These are phyloP conservation scores for Cosmia trapezina DNA, from an alignment of 2,888 invertebrate species.

Conservation along the genomic window DNA sequence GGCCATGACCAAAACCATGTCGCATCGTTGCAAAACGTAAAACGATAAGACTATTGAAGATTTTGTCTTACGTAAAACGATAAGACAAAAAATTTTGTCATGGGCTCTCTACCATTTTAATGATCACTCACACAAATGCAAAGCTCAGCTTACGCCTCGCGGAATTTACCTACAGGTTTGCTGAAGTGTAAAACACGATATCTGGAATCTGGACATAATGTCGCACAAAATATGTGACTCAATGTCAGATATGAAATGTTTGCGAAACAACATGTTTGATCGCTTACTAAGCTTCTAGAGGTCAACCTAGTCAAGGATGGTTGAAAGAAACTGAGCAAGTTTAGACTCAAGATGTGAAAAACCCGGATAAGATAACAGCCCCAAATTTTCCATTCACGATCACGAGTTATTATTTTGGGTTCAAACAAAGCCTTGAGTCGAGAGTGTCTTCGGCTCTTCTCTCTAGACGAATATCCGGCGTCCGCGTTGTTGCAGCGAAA, in stretches of 20 bases:
- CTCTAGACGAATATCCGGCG: not conserved
- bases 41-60: no score
- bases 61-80: no score
- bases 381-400: constrained; percentile 9
- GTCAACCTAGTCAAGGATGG: not conserved
- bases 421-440: not conserved
- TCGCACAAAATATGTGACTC: constrained; percentile 1
- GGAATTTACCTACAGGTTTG: not conserved
- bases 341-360: not conserved
- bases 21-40: no score
- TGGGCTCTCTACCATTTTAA: no score
- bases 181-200: not conserved
- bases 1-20: no score
- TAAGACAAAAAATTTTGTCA: no score
- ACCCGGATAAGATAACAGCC: constrained; percentile 15
- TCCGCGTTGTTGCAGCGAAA: no score
- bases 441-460: no score
- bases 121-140: no score
- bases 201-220: not conserved
- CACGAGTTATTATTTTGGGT: not conserved
- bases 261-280: not conserved
- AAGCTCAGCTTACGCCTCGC: no score
- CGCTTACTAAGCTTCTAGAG: not conserved
- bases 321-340: not conserved
- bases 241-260: not conserved